phyloP scores from a whole-genome alignment of 2,888 invertebrate species.

The Habroteleia sp. region DNA sequence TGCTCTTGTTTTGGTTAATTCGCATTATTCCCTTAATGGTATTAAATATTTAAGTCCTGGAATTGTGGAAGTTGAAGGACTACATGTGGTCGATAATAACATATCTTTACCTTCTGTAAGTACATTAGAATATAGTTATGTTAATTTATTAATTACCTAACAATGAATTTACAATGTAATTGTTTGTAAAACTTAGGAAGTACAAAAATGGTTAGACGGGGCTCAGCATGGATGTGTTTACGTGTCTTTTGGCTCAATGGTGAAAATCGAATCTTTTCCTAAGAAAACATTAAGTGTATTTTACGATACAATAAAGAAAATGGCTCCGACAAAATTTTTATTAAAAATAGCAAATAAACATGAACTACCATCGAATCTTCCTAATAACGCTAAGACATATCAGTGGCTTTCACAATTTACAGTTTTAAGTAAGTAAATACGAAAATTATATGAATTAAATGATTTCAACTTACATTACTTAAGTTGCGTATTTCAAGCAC shows the following conservation, averaged over 20 bases:
- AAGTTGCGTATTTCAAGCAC: too few relatives aligned
- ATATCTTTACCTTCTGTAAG: slow-evolving; percentile 54
- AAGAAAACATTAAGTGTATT: slow-evolving; percentile 65
- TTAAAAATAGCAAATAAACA: slow-evolving; percentile 74
- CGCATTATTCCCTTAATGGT: slow-evolving; percentile 83
- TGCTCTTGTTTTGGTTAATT: slow-evolving; percentile 81
- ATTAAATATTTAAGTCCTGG: slow-evolving; percentile 81
- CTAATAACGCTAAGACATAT: slow-evolving; percentile 74
- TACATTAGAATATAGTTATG: too few relatives aligned
- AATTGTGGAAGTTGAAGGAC: slow-evolving; percentile 83
- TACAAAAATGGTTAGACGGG: slow-evolving; percentile 75
- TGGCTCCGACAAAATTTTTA: slow-evolving; percentile 75
- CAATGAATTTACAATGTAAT: too few relatives aligned
- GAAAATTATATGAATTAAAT: too few relatives aligned
- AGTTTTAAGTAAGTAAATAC: slow-evolving; percentile 70
- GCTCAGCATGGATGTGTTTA: slow-evolving; percentile 75
- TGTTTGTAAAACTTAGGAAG: too few relatives aligned
- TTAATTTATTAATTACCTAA: too few relatives aligned
- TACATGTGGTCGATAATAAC: slow-evolving; percentile 77
- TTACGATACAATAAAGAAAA: slow-evolving; percentile 71
- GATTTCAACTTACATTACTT: too few relatives aligned
- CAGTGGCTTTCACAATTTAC: slow-evolving; percentile 74
- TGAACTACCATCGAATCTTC: slow-evolving; percentile 72
- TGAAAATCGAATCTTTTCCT: slow-evolving; percentile 75
- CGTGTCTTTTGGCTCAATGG: slow-evolving; percentile 78